Percentiles rank a stretch among this genome's conserved stretches.
These are phyloP conservation scores for Scarus forsteni DNA, from an alignment of 2,797 vertebrate species.

Conservation along the genomic window DNA sequence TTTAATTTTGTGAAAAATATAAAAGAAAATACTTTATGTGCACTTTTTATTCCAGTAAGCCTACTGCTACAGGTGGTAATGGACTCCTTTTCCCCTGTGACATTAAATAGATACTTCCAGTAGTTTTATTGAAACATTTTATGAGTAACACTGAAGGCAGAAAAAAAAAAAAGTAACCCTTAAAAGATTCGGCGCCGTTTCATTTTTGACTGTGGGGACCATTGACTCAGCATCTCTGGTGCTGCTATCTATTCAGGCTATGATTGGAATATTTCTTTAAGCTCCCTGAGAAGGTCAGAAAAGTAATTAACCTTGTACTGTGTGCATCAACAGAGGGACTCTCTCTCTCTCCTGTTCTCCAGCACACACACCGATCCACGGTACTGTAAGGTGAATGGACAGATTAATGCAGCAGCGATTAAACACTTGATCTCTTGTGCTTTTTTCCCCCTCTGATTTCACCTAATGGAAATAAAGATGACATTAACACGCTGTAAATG, in stretches of 20 bases:
- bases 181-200: conserved; percentile 73
- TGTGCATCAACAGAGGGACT: conserved; percentile 75
- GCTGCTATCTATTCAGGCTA: conserved; percentile 69
- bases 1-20: not conserved
- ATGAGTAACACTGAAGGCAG: conserved; percentile 73
- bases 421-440: conserved; percentile 25
- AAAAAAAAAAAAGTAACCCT: conserved; percentile 75
- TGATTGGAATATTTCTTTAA: conserved; percentile 81
- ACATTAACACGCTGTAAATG: conserved; percentile 43
- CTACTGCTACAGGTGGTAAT: conserved; percentile 5
- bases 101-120: conserved; percentile 62
- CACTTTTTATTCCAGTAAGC: conserved; percentile 28
- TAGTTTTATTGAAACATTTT: conserved; percentile 74
- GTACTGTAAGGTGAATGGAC: conserved; percentile 42
- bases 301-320: conserved; percentile 87
- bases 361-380: not conserved
- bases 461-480: conserved; percentile 56
- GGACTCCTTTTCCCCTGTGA: conserved; percentile 39
- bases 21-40: conserved; percentile 54
- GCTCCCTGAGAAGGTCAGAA: conserved; percentile 82
- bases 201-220: conserved; percentile 59
- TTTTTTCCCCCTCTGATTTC: conserved; percentile 28
- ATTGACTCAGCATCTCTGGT: conserved; percentile 81
- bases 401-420: conserved; percentile 50
- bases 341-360: conserved; percentile 28